These are phyloP conservation scores for Bombus superbus DNA, from an alignment of 1,140 invertebrate species.

Conservation along the genomic window DNA sequence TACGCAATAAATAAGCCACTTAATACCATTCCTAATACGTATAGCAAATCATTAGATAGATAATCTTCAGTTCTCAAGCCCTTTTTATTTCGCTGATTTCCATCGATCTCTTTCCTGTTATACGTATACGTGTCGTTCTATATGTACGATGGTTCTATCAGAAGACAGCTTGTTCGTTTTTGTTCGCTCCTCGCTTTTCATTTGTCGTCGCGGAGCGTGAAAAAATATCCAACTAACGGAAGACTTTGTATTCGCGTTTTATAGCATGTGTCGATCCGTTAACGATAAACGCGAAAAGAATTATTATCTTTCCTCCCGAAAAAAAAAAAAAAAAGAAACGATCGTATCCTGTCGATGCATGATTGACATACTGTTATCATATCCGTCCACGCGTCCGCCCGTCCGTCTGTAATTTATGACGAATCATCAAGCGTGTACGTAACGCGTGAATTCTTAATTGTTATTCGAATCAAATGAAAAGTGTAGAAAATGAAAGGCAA, in stretches of 20 bases:
- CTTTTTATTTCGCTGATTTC: constrained; percentile 48
- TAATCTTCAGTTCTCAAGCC: constrained; percentile 56
- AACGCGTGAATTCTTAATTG: constrained; percentile 11
- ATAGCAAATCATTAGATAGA: constrained; percentile 67
- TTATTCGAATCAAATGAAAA: background rate
- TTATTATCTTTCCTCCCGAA: background rate
- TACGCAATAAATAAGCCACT: constrained; percentile 82
- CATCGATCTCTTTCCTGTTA: background rate
- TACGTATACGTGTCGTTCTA: background rate
- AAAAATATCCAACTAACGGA: background rate
- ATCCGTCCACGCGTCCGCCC: constrained; percentile 56
- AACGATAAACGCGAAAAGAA: background rate
- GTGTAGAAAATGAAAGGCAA: background rate
- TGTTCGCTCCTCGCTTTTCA: background rate
- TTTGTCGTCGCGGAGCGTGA: background rate
- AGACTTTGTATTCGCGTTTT: constrained; percentile 6
- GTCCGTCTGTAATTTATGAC: constrained; percentile 27
- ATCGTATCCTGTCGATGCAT: constrained; percentile 33
- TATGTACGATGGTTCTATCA: background rate
- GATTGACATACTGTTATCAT: constrained; percentile 34
- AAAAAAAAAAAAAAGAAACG: background rate
- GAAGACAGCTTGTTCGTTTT: constrained; percentile 24
- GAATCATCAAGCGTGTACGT: constrained; percentile 1
- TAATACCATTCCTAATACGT: constrained; percentile 68
- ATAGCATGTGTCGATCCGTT: background rate